These are phyloP conservation scores for Aleadryas rufinucha DNA, from an alignment of 2,113 vertebrate genomes.

Conservation along the genomic window DNA sequence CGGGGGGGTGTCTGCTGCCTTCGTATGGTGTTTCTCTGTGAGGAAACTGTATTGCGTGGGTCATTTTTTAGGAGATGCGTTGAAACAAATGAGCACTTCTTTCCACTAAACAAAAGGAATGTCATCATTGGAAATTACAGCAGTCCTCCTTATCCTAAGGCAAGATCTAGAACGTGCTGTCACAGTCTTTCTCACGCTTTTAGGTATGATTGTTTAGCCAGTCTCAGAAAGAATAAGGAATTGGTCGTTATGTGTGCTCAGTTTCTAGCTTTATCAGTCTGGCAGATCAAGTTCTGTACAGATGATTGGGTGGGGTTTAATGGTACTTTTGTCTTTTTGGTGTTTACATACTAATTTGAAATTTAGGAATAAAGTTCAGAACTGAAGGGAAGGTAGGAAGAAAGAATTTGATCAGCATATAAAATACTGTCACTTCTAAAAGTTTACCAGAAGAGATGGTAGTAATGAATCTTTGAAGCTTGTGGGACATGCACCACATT, in stretches of 20 bases:
- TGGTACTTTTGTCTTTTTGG: neutral
- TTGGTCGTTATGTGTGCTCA: neutral
- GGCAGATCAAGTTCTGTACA: neutral
- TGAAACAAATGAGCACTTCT: neutral
- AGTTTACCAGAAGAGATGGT: neutral
- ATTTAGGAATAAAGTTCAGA: neutral
- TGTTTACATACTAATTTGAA: neutral
- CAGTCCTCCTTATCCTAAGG: slow-evolving; percentile 35
- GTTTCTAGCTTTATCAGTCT: neutral
- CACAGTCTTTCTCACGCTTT: neutral
- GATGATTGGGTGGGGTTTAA: neutral
- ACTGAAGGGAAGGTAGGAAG: neutral
- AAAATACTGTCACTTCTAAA: neutral
- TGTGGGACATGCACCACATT: neutral
- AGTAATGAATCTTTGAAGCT: neutral
- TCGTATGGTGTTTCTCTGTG: neutral
- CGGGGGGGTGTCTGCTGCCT: neutral
- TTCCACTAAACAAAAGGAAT: slow-evolving; percentile 10
- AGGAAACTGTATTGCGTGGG: neutral
- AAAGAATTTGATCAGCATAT: neutral
- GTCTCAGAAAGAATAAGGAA: neutral
- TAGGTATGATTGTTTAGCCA: neutral
- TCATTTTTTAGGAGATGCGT: neutral
- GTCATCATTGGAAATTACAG: neutral
- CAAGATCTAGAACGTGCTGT: slow-evolving; percentile 16